phyloP scores from a whole-genome alignment of 2,888 invertebrate genomes.

The Sarcophaga carnaria region DNA sequence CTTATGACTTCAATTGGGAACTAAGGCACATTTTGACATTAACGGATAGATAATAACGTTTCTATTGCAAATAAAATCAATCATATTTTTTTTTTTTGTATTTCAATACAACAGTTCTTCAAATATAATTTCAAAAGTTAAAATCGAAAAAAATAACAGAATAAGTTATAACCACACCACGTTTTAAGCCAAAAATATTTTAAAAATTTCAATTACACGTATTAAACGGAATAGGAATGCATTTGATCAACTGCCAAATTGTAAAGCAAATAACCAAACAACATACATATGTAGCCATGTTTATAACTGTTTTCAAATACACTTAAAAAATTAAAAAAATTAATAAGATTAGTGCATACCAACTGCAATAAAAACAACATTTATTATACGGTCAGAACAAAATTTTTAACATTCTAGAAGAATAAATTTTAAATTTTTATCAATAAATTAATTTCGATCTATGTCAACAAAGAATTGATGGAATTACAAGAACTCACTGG shows the following conservation, averaged over 20 bases:
- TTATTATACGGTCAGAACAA: too few relatives aligned
- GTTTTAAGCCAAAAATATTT: slow-evolving; percentile 56
- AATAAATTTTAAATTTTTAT: too few relatives aligned
- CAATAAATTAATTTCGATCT: too few relatives aligned
- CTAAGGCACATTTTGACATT: too few relatives aligned
- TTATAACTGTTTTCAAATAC: slow-evolving; percentile 37
- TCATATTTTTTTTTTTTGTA: too few relatives aligned
- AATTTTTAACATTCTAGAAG: too few relatives aligned
- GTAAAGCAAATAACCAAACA: slow-evolving; percentile 40
- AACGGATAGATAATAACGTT: too few relatives aligned
- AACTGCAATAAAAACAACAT: neutral
- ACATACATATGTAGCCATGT: slow-evolving; percentile 30
- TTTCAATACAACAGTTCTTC: neutral
- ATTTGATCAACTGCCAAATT: slow-evolving; percentile 63
- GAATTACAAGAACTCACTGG: too few relatives aligned
- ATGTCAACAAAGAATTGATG: too few relatives aligned
- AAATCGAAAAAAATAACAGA: neutral
- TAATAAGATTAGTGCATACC: neutral
- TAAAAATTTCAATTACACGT: slow-evolving; percentile 60
- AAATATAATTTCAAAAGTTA: neutral
- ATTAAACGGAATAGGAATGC: slow-evolving; percentile 49
- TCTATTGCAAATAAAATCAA: too few relatives aligned
- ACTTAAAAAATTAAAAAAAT: slow-evolving; percentile 18
- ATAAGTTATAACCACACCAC: slow-evolving; percentile 25
- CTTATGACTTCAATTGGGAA: too few relatives aligned